These are phyloP conservation scores for Isichthys henryi DNA, from an alignment of 2,113 vertebrate genomes.

Conservation along the genomic window DNA sequence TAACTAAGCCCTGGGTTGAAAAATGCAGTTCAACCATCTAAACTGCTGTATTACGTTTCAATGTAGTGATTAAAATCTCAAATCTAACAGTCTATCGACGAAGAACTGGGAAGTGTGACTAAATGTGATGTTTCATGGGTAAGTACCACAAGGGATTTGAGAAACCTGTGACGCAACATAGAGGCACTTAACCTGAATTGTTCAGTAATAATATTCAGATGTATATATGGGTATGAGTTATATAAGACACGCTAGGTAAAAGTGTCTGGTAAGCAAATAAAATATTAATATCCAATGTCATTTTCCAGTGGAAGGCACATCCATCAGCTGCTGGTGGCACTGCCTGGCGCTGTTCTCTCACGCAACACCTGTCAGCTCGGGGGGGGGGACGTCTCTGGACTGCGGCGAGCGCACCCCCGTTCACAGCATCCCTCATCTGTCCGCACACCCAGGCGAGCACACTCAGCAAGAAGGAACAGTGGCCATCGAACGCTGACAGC, in stretches of 20 bases:
- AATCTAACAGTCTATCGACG: neutral
- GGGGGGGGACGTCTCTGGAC: conserved; percentile 5
- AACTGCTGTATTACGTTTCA: neutral
- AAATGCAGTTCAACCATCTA: neutral
- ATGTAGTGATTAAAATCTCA: neutral
- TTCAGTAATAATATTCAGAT: neutral
- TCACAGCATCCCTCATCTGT: neutral
- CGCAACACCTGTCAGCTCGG: conserved; percentile 2
- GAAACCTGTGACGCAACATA: neutral
- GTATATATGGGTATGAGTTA: neutral
- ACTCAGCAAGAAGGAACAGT: conserved; percentile 1
- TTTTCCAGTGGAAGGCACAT: conserved; percentile 15
- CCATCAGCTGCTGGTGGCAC: conserved; percentile 11
- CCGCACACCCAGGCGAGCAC: neutral
- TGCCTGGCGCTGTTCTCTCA: neutral
- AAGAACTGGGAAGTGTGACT: neutral
- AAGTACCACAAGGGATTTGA: neutral
- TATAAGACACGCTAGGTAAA: neutral
- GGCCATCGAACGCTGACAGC: neutral
- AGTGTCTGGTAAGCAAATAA: conserved; percentile 2
- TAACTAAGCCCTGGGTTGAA: neutral
- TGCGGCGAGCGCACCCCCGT: neutral
- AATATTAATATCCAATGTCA: conserved; percentile 19
- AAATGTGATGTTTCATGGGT: neutral
- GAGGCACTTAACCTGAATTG: neutral